A percentile compares a stretch with the other conserved stretches of the same genome.
These are phyloP conservation scores for Bhutanitis thaidina DNA, from an alignment of 2,888 invertebrate species.

Conservation along the genomic window DNA sequence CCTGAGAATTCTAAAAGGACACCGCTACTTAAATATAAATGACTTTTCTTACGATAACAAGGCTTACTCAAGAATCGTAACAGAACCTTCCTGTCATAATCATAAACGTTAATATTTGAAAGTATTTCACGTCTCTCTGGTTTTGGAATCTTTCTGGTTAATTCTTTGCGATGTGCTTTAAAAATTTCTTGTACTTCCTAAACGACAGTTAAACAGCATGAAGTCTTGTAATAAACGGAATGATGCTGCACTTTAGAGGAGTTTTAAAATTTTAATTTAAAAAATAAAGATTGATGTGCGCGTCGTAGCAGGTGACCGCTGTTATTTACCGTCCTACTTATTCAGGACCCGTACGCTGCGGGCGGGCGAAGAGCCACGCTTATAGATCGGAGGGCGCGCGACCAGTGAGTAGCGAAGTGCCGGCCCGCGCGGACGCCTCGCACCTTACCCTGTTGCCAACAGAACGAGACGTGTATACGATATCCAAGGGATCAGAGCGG, in stretches of 20 bases:
- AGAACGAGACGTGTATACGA: conserved; percentile 55
- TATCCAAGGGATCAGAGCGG: conserved; percentile 44
- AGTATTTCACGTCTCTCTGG: too few species aligned
- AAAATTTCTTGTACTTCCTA: too few species aligned
- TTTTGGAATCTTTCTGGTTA: too few species aligned
- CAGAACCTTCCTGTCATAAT: conserved; percentile 10
- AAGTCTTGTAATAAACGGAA: background rate
- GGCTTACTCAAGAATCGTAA: background rate
- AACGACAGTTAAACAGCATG: too few species aligned
- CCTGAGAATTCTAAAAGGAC: too few species aligned
- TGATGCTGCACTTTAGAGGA: background rate
- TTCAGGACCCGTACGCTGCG: conserved; percentile 51
- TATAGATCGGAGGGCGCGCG: conserved; percentile 65
- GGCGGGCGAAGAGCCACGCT: conserved; percentile 53
- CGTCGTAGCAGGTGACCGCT: conserved; percentile 56
- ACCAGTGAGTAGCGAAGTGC: conserved; percentile 65
- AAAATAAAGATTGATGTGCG: background rate
- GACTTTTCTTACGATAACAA: too few species aligned
- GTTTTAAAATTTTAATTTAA: too few species aligned
- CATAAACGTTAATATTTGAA: background rate
- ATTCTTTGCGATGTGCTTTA: too few species aligned
- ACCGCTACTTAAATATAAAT: too few species aligned
- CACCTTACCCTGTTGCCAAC: conserved; percentile 32
- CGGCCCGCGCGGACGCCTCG: conserved; percentile 65
- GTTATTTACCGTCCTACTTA: conserved; percentile 71